phyloP scores from a whole-genome alignment of 1,140 invertebrate genomes.

The Charaxes varanes region DNA sequence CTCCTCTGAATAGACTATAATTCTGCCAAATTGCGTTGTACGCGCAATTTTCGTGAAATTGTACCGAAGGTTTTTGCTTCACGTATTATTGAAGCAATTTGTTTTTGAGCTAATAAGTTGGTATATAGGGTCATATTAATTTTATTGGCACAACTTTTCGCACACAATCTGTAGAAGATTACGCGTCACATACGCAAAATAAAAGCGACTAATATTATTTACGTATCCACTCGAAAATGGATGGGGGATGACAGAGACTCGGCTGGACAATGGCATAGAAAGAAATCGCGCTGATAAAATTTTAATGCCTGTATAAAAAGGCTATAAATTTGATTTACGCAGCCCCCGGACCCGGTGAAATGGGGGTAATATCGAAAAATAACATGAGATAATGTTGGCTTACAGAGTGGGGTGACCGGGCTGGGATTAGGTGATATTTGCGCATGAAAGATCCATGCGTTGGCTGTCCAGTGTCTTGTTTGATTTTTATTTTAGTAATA shows the following conservation, averaged over 20 bases:
- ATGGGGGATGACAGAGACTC: conserved; percentile 42
- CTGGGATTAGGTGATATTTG: conserved; percentile 40
- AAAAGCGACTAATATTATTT: conserved; percentile 12
- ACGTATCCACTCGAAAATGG: conserved; percentile 30
- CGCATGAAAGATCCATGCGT: conserved; percentile 15
- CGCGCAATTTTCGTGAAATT: too few relatives aligned
- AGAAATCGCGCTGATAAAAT: conserved; percentile 69
- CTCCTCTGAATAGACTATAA: too few relatives aligned
- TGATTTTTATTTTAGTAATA: too few relatives aligned
- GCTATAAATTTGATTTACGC: conserved; percentile 72
- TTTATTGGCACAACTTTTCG: too few relatives aligned
- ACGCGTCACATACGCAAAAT: conserved; percentile 4
- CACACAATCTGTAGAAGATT: too few relatives aligned
- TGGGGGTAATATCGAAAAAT: conserved; percentile 68
- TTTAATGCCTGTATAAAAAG: conserved; percentile 72
- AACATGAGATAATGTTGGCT: conserved; percentile 70
- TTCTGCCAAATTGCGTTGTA: too few relatives aligned
- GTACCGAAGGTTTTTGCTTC: too few relatives aligned
- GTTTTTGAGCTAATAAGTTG: too few relatives aligned
- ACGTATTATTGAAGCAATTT: too few relatives aligned
- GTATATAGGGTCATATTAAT: too few relatives aligned
- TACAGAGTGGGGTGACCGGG: conserved; percentile 42
- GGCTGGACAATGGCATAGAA: conserved; percentile 58
- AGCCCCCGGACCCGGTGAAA: conserved; percentile 50
- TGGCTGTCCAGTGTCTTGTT: conserved; percentile 5